These are phyloP conservation scores for Liparis tanakae DNA, from an alignment of 2,797 vertebrate genomes.

Conservation along the genomic window DNA sequence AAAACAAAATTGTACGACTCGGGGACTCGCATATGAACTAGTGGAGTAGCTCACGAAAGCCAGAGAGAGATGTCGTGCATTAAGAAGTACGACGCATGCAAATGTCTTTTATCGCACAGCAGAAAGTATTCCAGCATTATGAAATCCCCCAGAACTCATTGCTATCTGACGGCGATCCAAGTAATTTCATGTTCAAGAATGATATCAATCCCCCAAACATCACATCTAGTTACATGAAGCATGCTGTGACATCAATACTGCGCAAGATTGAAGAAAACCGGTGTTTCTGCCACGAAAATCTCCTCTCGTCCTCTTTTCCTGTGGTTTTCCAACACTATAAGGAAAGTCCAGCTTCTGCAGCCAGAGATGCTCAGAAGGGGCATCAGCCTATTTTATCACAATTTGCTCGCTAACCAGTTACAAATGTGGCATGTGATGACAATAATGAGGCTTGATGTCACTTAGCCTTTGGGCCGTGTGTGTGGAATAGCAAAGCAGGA, in stretches of 20 bases:
- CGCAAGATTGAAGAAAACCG: neutral
- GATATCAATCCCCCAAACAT: neutral
- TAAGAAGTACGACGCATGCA: conserved; percentile 25
- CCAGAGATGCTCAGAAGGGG: conserved; percentile 74
- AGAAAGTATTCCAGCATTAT: neutral
- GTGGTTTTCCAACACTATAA: conserved; percentile 49
- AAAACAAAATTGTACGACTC: conserved; percentile 18
- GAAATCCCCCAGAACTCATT: neutral
- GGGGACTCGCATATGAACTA: conserved; percentile 36
- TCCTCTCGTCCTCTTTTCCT: conserved; percentile 25
- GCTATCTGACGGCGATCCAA: conserved; percentile 11
- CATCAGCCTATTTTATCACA: conserved; percentile 91
- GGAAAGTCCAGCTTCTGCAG: conserved; percentile 80
- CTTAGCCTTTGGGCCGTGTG: conserved; percentile 86
- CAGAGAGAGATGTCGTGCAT: conserved; percentile 39
- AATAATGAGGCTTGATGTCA: conserved; percentile 95
- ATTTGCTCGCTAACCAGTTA: conserved; percentile 93
- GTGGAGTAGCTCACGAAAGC: conserved; percentile 43
- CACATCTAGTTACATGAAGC: neutral
- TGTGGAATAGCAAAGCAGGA: conserved; percentile 87
- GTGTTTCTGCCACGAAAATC: conserved; percentile 25
- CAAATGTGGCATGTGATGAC: conserved; percentile 96
- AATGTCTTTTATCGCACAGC: conserved; percentile 13
- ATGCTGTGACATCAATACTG: conserved; percentile 6
- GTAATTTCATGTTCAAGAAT: conserved; percentile 1